A percentile compares a stretch with the other conserved stretches of the same genome.
phyloP scores from a whole-genome alignment of 2,113 vertebrate genomes.

The Tapirus terrestris region DNA sequence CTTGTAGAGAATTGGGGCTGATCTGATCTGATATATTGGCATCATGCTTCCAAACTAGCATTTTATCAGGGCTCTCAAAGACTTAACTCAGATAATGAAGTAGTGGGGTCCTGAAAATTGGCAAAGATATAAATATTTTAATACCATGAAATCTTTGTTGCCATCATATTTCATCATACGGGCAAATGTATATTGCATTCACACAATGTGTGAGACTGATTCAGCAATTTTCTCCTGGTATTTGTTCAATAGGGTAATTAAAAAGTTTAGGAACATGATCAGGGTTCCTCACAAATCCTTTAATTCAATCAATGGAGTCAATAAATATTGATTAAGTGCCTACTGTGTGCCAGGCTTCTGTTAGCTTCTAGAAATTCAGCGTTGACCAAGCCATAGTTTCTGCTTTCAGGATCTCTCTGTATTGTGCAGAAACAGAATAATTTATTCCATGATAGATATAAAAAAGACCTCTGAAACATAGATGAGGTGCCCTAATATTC shows the following conservation, averaged over 20 bases:
- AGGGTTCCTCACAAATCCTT: neutral
- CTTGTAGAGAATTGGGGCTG: neutral
- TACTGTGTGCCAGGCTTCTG: neutral
- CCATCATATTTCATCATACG: neutral
- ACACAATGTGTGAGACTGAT: neutral
- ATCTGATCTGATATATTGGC: neutral
- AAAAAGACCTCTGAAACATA: neutral
- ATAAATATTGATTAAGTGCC: neutral
- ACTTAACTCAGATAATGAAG: neutral
- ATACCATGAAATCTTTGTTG: neutral
- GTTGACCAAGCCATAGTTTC: neutral
- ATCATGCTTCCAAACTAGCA: neutral
- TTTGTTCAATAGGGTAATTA: neutral
- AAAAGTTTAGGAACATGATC: neutral
- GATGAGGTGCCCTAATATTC: neutral
- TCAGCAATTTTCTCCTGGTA: neutral
- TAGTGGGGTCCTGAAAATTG: neutral
- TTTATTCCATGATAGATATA: neutral
- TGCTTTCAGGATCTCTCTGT: neutral
- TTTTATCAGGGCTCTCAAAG: neutral
- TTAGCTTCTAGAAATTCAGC: constrained; percentile 1
- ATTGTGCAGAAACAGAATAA: neutral
- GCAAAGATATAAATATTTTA: neutral
- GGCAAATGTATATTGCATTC: neutral
- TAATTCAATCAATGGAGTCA: neutral